Percentiles rank a stretch among this genome's conserved stretches.
These are phyloP conservation scores for Momotus momota DNA, from an alignment of 2,797 vertebrate genomes.

Conservation along the genomic window DNA sequence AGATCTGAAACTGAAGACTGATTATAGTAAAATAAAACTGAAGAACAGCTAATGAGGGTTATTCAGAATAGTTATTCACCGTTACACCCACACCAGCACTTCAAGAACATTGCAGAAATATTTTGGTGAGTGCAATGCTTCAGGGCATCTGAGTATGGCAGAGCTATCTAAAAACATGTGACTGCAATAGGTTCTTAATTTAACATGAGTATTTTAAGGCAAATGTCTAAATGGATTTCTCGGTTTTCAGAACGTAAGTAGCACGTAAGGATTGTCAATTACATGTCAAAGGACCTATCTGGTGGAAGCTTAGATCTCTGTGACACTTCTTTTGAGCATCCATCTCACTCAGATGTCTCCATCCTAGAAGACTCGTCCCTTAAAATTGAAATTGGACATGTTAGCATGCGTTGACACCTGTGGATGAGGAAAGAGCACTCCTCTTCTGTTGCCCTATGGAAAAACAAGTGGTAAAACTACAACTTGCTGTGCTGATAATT, in stretches of 20 bases:
- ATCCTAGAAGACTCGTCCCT: slow-evolving; percentile 36
- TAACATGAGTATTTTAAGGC: background rate
- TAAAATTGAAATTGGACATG: slow-evolving; percentile 28
- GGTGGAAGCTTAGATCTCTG: slow-evolving; percentile 49
- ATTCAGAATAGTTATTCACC: slow-evolving; percentile 43
- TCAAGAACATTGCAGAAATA: background rate
- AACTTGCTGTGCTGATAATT: background rate
- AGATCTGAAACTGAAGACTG: slow-evolving; percentile 25
- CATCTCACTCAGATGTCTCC: slow-evolving; percentile 4
- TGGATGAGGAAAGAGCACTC: slow-evolving; percentile 61
- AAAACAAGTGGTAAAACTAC: slow-evolving; percentile 55
- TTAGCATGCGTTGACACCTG: slow-evolving; percentile 44
- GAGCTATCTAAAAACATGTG: background rate
- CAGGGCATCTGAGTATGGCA: accelerated
- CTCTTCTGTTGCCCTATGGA: slow-evolving; percentile 22
- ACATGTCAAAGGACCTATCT: slow-evolving; percentile 9
- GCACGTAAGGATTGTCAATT: background rate
- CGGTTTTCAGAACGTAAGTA: background rate
- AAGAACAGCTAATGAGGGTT: slow-evolving; percentile 34
- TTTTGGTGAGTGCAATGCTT: background rate
- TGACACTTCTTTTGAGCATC: slow-evolving; percentile 58
- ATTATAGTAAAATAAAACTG: slow-evolving; percentile 3
- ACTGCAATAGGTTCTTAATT: background rate
- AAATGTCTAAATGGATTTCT: background rate
- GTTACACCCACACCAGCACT: background rate